Base-by-base conservation (phyloP, 2,113 vertebrate genomes). In the Alligator sinensis region DNA sequence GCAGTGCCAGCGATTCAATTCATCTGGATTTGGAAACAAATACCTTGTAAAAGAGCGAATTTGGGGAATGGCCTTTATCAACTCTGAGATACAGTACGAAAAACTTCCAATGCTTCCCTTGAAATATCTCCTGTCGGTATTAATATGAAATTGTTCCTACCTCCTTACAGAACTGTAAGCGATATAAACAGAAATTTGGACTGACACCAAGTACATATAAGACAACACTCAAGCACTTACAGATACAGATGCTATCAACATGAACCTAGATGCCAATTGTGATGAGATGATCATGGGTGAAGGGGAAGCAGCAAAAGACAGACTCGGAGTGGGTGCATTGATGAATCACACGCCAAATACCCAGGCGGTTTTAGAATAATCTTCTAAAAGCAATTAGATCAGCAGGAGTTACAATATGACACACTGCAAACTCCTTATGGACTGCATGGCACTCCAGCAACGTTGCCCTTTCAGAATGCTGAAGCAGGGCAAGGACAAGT, bases 301-400 rank as follows among this genome's bases (percentile, higher is more conserved):
- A 86, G 59, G 2, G 62, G 64, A 8, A 88, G 59, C 62, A 88
- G 78, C 38, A 89, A 68, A 87, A 87, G 68, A 80, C 85, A 94
- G 66, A 76, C 55, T 22, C 7, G n/a, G 6, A 60, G 16, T 2
- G 24, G 3, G 28, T 21, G 25, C 24, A 38, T n/a, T 24, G 87
- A 14, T 60, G 83, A 77, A 61, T 86, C 63, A 64, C 47, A 47
- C 66, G 60, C 24, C 80, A 72, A 25, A 34, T 7, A 85, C 30
- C 77, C 75, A 38, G 25, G 10, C 47, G 28, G 38, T 38, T 64
- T 92, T 89, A 87, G 63, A 78, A 59, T 74, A 54, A 60, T 21
- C 66, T 61, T 22, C 22, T 74, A 54, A 84, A 84, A 63, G 55
- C 14, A 1, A 74, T 11, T 2, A 57, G 62, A n/a, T 27, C 57